Percentiles rank a stretch among this genome's conserved stretches.
Evolutionary conservation across 2,888 invertebrate genomes (phyloP).

Genomic region (Pyrochroa serraticornis): DNA sequence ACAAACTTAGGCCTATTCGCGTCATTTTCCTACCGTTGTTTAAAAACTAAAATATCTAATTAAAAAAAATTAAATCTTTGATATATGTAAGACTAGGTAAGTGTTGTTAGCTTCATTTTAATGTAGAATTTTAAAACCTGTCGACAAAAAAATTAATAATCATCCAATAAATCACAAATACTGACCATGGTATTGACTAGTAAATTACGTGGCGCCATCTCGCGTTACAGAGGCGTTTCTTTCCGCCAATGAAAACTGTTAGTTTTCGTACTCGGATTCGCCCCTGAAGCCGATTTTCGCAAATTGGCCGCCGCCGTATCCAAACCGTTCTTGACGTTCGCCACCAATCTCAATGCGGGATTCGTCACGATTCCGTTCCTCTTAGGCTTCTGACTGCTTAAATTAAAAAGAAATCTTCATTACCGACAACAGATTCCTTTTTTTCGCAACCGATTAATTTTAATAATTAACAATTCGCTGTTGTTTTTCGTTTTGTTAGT

Average conservation of each 20-base stretch:
- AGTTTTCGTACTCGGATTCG: constrained; percentile 67
- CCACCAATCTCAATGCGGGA: constrained; percentile 82
- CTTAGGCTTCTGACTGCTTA: constrained; percentile 66
- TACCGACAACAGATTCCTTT: neutral
- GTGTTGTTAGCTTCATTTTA: constrained; percentile 43
- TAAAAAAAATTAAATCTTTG: constrained; percentile 45
- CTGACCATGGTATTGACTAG: constrained; percentile 49
- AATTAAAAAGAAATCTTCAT: neutral
- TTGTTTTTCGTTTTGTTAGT: too few relatives aligned
- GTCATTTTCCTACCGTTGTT: constrained; percentile 23
- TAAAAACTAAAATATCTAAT: constrained; percentile 29
- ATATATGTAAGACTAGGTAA: constrained; percentile 50
- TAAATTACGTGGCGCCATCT: constrained; percentile 28
- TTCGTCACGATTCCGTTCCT: constrained; percentile 86
- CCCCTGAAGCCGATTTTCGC: constrained; percentile 66
- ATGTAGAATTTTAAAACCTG: constrained; percentile 40
- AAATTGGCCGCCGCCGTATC: constrained; percentile 69
- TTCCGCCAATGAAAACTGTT: constrained; percentile 87
- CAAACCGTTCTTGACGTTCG: constrained; percentile 75
- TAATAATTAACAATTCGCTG: too few relatives aligned
- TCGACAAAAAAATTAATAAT: constrained; percentile 27
- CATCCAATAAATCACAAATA: constrained; percentile 9
- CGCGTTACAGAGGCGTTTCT: constrained; percentile 73
- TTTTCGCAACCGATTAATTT: too few relatives aligned
- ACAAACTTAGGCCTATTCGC: constrained; percentile 29